Conservation (phyloP, 2,888 invertebrate genomes). For the Rotaria macrura region DNA sequence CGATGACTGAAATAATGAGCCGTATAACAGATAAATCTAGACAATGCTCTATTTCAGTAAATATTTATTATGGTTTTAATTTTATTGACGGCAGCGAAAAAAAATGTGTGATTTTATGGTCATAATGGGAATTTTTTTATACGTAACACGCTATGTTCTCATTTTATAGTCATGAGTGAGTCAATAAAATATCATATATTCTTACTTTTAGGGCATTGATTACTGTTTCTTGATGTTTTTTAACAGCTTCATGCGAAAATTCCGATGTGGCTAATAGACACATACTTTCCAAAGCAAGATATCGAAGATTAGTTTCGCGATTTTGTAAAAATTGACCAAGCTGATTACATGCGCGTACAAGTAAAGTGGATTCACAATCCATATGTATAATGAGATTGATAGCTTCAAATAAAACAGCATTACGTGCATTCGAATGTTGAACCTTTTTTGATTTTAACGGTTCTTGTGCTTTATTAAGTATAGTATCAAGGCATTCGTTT, state of each 20-base stretch:
- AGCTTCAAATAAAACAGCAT: constrained; percentile 96
- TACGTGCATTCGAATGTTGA: constrained; percentile 98
- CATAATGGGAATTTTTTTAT: too few species aligned
- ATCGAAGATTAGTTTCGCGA: constrained; percentile 80
- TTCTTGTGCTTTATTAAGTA: constrained; percentile 83
- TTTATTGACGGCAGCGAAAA: too few species aligned
- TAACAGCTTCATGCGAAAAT: constrained; percentile 97
- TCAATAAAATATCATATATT: neutral
- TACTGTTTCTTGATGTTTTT: constrained; percentile 98
- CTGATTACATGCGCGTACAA: constrained; percentile 95
- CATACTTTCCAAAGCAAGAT: constrained; percentile 95
- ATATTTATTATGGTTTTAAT: too few species aligned
- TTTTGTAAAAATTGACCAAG: constrained; percentile 84
- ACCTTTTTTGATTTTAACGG: constrained; percentile 85
- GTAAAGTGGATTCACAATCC: constrained; percentile 86
- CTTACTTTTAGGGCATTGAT: constrained; percentile 77
- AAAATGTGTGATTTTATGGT: too few species aligned
- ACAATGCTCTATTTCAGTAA: too few species aligned
- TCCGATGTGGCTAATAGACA: constrained; percentile 96
- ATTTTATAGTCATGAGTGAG: too few species aligned
- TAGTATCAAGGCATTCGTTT: constrained; percentile 93
- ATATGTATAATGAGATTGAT: constrained; percentile 98
- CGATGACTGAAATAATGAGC: too few species aligned
- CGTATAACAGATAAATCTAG: too few species aligned
- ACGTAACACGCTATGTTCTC: too few species aligned